These are phyloP conservation scores for Pammene fasciana DNA, from an alignment of 2,888 invertebrate species.

Conservation along the genomic window DNA sequence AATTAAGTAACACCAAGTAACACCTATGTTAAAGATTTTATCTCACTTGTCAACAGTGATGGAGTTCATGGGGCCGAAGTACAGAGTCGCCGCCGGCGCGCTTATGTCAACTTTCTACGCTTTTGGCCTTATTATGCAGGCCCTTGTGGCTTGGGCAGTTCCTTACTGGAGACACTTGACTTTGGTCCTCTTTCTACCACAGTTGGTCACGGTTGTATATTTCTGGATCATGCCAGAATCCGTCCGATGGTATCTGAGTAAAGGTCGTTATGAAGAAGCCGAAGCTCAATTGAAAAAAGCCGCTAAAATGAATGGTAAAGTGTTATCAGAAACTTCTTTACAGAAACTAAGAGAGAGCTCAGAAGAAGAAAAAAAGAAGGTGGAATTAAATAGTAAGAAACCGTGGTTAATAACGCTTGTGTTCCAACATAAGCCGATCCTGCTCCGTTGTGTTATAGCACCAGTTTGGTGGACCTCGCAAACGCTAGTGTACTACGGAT, in stretches of 20 bases:
- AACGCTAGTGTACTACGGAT: slow-evolving; percentile 88
- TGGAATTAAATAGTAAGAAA: slow-evolving; percentile 36
- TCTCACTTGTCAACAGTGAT: slow-evolving; percentile 70
- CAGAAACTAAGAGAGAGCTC: slow-evolving; percentile 45
- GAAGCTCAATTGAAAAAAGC: slow-evolving; percentile 80
- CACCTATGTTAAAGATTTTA: not conserved
- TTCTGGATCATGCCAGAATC: slow-evolving; percentile 86
- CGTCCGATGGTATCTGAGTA: slow-evolving; percentile 86
- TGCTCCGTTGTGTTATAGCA: slow-evolving; percentile 79
- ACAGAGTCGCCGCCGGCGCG: slow-evolving; percentile 85
- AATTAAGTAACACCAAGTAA: too few relatives aligned
- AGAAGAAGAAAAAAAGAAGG: slow-evolving; percentile 44
- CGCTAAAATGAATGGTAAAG: slow-evolving; percentile 76
- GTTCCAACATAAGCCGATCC: slow-evolving; percentile 68
- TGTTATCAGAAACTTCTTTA: slow-evolving; percentile 46
- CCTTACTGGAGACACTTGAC: slow-evolving; percentile 85
- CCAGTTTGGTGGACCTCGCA: slow-evolving; percentile 87
- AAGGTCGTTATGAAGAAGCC: slow-evolving; percentile 83
- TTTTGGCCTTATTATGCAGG: slow-evolving; percentile 84
- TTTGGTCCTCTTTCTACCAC: slow-evolving; percentile 85
- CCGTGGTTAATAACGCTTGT: slow-evolving; percentile 56
- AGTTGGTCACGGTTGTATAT: slow-evolving; percentile 83
- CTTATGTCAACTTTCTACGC: slow-evolving; percentile 85
- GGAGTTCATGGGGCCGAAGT: slow-evolving; percentile 86
- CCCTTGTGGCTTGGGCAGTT: slow-evolving; percentile 84